Evolutionary conservation across 2,113 vertebrate species (phyloP), one percentile per base, ranked within the genome.

Genomic region (Octodon degus): DNA sequence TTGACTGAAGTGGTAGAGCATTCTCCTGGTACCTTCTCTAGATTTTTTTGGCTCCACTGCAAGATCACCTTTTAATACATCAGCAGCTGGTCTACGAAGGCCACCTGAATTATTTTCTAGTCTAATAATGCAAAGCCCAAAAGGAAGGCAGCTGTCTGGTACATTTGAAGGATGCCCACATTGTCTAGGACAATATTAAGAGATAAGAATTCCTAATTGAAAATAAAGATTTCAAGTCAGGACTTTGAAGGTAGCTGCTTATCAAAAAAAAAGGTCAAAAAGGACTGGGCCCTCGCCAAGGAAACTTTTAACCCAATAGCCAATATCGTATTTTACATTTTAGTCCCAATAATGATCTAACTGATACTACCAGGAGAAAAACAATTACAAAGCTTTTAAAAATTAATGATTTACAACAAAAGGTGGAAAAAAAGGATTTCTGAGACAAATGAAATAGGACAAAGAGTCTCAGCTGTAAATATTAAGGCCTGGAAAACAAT

Each of bases 141-240:
- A 50, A 24, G 25, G 60, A 93, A 22, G n/a, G 62, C 4, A 5
- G 11, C 20, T 84, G 34, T 94, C 94, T 95, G 68, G n/a, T 60
- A 89, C 58, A 93, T 27, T 8, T 63, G 30, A 68, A 37, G 70
- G 85, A 93, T 67, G 47, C 40, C 67, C n/a, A 60, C n/a, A 25
- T 80, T 60, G 47, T 94, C 91, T 96, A 55, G n/a, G n/a, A 90
- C 89, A 88, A 79, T 87, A 88, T 76, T 68, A 76, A 86, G 47
- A 94, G 94, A 97, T 96, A 96, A 97, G 72, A 82, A 85, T 90
- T 88, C 68, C 58, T 96, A 97, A 97, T 94, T 97, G 22, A 86
- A 92, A 97, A 91, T 87, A 86, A 97, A 27, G 67, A 76, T 86
- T 90, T 95, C n/a, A 90, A 76, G 82, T 58, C 72, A 93, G 27